A percentile compares a stretch with the other conserved stretches of the same genome.
These are phyloP conservation scores for Arctocebus calabarensis DNA, from an alignment of 2,797 vertebrate species.

Conservation along the genomic window DNA sequence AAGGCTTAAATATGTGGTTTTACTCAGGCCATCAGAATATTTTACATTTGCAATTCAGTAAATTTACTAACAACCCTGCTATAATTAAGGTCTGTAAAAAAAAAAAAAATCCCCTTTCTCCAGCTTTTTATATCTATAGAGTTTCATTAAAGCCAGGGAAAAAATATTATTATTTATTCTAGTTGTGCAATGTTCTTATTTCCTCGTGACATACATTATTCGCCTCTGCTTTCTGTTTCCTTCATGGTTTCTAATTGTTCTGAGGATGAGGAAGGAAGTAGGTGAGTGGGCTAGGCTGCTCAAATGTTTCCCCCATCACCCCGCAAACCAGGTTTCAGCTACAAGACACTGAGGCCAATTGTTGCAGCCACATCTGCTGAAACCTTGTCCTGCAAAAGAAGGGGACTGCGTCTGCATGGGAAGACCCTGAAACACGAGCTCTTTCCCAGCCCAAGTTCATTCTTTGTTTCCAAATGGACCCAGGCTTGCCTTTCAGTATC, in stretches of 20 bases:
- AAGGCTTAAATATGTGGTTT: conserved; percentile 92
- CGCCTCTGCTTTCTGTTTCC: conserved; percentile 78
- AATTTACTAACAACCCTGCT: conserved; percentile 90
- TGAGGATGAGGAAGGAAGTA: not conserved
- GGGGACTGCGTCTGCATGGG: not conserved
- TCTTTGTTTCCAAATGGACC: not conserved
- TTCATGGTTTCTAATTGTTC: conserved; percentile 76
- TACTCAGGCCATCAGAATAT: conserved; percentile 90
- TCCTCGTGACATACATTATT: conserved; percentile 84
- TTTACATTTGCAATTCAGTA: conserved; percentile 90
- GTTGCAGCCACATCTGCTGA: not conserved
- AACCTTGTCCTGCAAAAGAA: not conserved
- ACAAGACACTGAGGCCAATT: not conserved
- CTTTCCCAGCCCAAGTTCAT: not conserved
- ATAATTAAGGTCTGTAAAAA: conserved; percentile 89
- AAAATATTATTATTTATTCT: conserved; percentile 88
- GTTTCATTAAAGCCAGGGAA: conserved; percentile 85
- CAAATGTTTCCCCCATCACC: not conserved
- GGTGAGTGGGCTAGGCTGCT: not conserved
- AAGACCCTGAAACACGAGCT: too few species aligned
- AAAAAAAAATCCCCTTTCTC: conserved; percentile 83
- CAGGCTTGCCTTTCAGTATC: not conserved
- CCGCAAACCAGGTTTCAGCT: not conserved
- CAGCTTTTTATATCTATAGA: conserved; percentile 86
- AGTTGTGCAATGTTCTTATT: conserved; percentile 85